Base-by-base conservation (phyloP, 2,888 invertebrate genomes). In the Idaea aversata region DNA sequence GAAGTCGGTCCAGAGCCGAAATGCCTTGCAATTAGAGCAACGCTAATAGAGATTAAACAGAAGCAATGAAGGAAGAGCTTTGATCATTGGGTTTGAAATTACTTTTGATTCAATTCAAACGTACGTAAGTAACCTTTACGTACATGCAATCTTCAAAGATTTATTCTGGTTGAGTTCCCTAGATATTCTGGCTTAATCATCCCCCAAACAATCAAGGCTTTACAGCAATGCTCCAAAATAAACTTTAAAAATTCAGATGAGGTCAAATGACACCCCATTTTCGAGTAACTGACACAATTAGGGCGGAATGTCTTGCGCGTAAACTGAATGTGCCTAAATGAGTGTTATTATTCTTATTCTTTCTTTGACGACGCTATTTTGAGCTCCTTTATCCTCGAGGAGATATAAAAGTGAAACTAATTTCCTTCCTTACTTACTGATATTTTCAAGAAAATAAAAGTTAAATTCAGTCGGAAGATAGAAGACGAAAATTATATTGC, bases 321-420 rank as follows among this genome's bases (percentile, higher is more conserved):
- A 72, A 74, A 72, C 72, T 74, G 70, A 74, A 74, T 74, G 71
- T 71, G 69, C 72, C 64, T 68, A 71, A 74, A 74, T 74, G 74
- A 72, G 68, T 68, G 69, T 71, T 74, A 72, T 74, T 72, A 74
- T 71, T 74, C 74, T 74, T 72, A 71, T 72, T 71, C 71, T 72
- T 72, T 71, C 71, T 72, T 72, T 70, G 72, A 69, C 70, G 72
- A 70, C 67, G 70, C 70, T 72, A 74, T 74, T 74, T 67, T 63
- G 68, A 67, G 65, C 67, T 65, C 69, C 62, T 74, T 74, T 72
- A 74, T 72, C 67, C 67, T 63, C 34, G 62, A 59, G 61, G 69
- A 59, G 59, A 67, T 67, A 68, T 72, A 70, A 68, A 69, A 72
- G 69, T 72, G 62, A 74, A 72, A 74, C 71, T 72, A 72, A 74